Base-by-base conservation (phyloP, 2,888 invertebrate genomes). In the Chorisops tibialis region DNA sequence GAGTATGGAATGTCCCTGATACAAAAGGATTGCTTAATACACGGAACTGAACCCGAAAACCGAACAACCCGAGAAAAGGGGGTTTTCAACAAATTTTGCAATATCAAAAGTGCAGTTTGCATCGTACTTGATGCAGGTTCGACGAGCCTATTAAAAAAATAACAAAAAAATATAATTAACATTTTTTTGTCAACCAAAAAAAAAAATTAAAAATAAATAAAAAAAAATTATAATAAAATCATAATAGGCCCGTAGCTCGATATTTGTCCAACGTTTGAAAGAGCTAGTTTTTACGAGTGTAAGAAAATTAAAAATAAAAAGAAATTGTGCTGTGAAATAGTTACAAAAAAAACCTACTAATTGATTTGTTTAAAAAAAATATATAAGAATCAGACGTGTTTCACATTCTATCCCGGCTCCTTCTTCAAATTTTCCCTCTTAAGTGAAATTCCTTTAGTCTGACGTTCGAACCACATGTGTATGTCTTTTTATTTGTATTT, bases 91-190 rank as follows among this genome's bases (percentile, higher is more conserved):
- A 59, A 47, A 59, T 59, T 59, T 65, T 65, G 64, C 65, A 65
- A 63, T 61, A 65, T 63, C 63, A 65, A 65, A 67, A 67, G 67
- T 67, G 66, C 67, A 67, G 67, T 67, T 66, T 65, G 67, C 67
- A 67, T 67, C 66, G 67, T 67, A 66, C 66, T 67, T 65, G 67
- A 67, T 67, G 67, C 67, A 67, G 67, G 67, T 67, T 67, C 66
- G 64, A 65, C 65, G 67, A 67, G 66, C 66, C 67, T 66, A n/a
- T n/a, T n/a, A 67, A 65, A 65, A 60, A 60, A 50, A 47, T 18
- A 63, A n/a, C n/a, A n/a, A n/a, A n/a, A n/a, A n/a, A n/a, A n/a
- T n/a, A n/a, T n/a, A n/a, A n/a, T n/a, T n/a, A 65, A 51, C 56
- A 59, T 41, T 64, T 64, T 64, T 47, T 56, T 56, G 41, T 56